Evolutionary conservation across 1,140 invertebrate genomes (phyloP).

Genomic region (Limonius californicus): DNA sequence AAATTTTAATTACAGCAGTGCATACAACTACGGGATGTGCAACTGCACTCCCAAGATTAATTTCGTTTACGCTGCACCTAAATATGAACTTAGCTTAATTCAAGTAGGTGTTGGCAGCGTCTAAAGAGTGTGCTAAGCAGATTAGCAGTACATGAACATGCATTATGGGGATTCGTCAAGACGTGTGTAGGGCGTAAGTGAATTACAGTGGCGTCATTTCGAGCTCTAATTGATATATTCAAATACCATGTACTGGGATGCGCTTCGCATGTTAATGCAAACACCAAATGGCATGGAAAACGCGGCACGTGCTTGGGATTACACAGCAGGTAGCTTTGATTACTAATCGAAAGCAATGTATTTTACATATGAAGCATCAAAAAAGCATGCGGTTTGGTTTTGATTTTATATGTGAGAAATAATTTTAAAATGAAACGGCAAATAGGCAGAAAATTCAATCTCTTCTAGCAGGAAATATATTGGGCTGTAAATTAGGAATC

Average conservation of each 20-base stretch:
- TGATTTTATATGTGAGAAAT: too few species aligned
- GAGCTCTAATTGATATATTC: conserved; percentile 27
- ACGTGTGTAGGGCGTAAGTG: conserved; percentile 22
- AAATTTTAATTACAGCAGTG: too few species aligned
- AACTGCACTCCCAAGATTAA: too few species aligned
- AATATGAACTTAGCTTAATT: background rate
- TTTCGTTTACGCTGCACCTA: background rate
- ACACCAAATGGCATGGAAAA: conserved; percentile 25
- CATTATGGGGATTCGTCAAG: conserved; percentile 21
- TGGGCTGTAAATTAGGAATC: too few species aligned
- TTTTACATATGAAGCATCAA: conserved; percentile 8
- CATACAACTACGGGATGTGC: too few species aligned
- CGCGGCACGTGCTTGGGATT: conserved; percentile 15
- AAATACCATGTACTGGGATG: conserved; percentile 21
- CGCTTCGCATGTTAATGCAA: conserved; percentile 18
- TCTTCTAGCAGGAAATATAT: too few species aligned
- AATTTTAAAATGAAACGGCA: too few species aligned
- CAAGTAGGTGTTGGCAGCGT: background rate
- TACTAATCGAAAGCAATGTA: conserved; percentile 7
- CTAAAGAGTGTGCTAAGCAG: conserved; percentile 1
- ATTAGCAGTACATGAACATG: conserved; percentile 15
- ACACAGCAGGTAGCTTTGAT: conserved; percentile 18
- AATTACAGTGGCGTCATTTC: conserved; percentile 19
- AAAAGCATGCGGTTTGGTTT: background rate
- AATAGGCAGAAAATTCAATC: too few species aligned